A percentile compares a stretch with the other conserved stretches of the same genome.
Evolutionary conservation across 2,113 vertebrate genomes (phyloP).

Genomic region (Nipponia nippon): DNA sequence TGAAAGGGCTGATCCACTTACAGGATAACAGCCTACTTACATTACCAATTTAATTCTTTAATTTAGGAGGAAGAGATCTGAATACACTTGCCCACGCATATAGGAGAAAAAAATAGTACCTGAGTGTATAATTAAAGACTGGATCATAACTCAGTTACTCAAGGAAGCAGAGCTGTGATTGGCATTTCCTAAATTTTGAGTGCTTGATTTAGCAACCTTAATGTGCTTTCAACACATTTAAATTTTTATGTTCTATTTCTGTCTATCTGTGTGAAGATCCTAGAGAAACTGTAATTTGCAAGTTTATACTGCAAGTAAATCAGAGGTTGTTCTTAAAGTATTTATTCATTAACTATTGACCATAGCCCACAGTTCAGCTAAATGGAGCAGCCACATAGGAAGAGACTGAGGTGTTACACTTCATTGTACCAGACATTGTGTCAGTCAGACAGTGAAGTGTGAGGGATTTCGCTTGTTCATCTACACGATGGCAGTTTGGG

Average conservation of each 20-base stretch:
- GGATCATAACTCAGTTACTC: conserved; percentile 58
- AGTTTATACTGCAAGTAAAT: neutral
- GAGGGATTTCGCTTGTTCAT: neutral
- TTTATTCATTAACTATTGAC: neutral
- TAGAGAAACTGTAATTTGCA: neutral
- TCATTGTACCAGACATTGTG: neutral
- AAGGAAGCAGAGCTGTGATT: conserved; percentile 49
- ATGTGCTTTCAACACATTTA: conserved; percentile 17
- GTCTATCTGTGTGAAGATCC: neutral
- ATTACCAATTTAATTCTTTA: conserved; percentile 51
- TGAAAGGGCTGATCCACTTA: conserved; percentile 2
- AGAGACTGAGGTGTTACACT: neutral
- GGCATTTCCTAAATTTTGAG: conserved; percentile 54
- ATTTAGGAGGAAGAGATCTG: conserved; percentile 52
- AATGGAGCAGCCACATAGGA: neutral
- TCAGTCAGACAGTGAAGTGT: neutral
- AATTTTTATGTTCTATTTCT: conserved; percentile 26
- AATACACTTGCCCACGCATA: conserved; percentile 10
- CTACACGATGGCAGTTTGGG: neutral
- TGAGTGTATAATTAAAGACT: conserved; percentile 56
- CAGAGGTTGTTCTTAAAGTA: neutral
- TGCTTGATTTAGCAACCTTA: conserved; percentile 45
- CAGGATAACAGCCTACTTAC: conserved; percentile 17
- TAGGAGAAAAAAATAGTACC: conserved; percentile 43
- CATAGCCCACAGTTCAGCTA: neutral